Evolutionary conservation across 2,797 vertebrate species (phyloP).

Genomic region (Rhinichthys osculus): DNA sequence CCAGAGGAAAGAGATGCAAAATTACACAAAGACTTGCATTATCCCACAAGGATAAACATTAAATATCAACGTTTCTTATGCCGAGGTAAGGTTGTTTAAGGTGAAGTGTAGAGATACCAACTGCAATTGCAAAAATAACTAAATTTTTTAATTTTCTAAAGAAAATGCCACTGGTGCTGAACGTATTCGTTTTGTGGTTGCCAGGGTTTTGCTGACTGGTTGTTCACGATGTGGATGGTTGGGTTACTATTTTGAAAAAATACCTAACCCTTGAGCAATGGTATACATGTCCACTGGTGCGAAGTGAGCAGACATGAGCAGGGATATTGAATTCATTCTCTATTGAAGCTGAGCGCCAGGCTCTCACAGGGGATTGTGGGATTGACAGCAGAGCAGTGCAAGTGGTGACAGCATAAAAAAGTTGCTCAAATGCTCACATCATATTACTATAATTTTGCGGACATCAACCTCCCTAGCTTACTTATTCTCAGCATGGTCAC

Average conservation of each 20-base stretch:
- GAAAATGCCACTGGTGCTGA: neutral
- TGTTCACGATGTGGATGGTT: neutral
- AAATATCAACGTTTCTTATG: neutral
- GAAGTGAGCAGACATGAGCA: constrained; percentile 6
- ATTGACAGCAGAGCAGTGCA: constrained; percentile 3
- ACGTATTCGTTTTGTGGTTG: neutral
- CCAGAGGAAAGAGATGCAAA: constrained; percentile 4
- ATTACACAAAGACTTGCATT: neutral
- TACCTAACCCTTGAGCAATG: neutral
- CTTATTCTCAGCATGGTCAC: neutral
- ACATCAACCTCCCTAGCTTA: neutral
- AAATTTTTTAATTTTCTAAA: neutral
- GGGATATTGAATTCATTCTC: constrained; percentile 11
- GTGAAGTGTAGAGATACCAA: constrained; percentile 2
- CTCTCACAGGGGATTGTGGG: neutral
- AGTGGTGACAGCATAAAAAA: neutral
- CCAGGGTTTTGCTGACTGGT: neutral
- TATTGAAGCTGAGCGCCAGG: neutral
- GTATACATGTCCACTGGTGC: constrained; percentile 2
- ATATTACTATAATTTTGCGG: neutral
- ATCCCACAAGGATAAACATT: constrained; percentile 12
- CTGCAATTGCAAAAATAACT: neutral
- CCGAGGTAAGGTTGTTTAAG: neutral
- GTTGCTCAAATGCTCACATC: neutral
- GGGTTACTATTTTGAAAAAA: neutral